These are phyloP conservation scores for Lagopus leucura DNA, from an alignment of 2,113 vertebrate genomes.

Conservation along the genomic window DNA sequence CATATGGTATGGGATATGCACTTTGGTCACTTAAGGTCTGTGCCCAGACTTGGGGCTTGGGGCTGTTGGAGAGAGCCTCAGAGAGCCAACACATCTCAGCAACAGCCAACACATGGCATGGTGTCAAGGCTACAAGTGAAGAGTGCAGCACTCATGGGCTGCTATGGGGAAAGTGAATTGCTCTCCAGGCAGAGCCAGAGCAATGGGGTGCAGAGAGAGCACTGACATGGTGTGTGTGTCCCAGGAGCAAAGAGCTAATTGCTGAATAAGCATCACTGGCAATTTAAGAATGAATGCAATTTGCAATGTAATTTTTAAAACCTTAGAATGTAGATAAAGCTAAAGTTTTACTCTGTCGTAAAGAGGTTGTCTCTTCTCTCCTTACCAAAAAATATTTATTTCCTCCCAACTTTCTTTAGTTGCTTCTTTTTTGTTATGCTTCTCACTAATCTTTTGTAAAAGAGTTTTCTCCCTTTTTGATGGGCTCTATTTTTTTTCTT, in stretches of 20 bases:
- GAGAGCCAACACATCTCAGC: not conserved
- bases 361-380: not conserved
- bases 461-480: not conserved
- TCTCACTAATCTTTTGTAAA: not conserved
- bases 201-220: fast-evolving
- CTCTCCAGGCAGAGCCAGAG: not conserved
- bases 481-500: not conserved
- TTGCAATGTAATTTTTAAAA: not conserved
- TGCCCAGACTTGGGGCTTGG: not conserved
- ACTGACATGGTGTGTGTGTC: not conserved
- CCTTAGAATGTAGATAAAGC: not conserved
- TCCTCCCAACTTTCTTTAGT: not conserved
- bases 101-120: not conserved
- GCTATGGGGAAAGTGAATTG: not conserved
- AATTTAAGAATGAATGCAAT: not conserved
- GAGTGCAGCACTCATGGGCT: not conserved
- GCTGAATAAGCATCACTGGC: not conserved
- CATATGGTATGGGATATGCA: not conserved
- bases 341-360: not conserved
- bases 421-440: not conserved
- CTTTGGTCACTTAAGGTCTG: not conserved
- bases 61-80: not conserved
- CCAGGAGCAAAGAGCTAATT: not conserved
- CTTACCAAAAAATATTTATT: not conserved
- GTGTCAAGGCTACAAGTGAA: not conserved